Percentiles rank a stretch among this genome's conserved stretches.
Conservation (phyloP, 2,888 invertebrate species). For the Zhuqinia jingwanae region DNA sequence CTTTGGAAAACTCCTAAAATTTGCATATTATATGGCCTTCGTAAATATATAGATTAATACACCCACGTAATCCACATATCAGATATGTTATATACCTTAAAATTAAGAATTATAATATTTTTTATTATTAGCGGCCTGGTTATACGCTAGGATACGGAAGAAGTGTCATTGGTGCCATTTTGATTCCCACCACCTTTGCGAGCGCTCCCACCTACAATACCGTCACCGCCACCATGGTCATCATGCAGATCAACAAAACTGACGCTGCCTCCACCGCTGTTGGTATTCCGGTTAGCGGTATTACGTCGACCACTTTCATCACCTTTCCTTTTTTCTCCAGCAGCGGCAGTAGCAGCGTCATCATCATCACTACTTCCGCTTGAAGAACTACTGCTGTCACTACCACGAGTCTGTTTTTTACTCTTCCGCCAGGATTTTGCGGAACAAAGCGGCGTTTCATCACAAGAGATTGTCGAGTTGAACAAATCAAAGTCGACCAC, state of each 20-base stretch:
- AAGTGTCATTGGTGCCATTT: constrained; percentile 15
- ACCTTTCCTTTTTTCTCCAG: constrained; percentile 18
- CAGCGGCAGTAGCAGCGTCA: background rate
- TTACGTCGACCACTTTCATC: constrained; percentile 19
- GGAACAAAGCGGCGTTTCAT: constrained; percentile 77
- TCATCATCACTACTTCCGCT: constrained; percentile 56
- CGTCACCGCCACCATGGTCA: background rate
- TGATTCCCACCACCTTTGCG: background rate
- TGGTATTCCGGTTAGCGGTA: constrained; percentile 5
- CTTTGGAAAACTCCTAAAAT: no score
- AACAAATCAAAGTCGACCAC: constrained; percentile 77
- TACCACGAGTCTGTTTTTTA: constrained; percentile 11
- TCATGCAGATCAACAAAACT: background rate
- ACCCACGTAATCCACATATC: background rate
- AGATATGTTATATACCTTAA: background rate
- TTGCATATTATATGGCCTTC: no score
- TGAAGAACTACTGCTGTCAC: constrained; percentile 38
- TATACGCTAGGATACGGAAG: constrained; percentile 38
- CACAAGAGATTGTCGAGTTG: constrained; percentile 74
- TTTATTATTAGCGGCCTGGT: background rate
- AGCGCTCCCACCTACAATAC: constrained; percentile 1
- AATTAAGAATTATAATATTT: background rate
- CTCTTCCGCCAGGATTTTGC: constrained; percentile 61
- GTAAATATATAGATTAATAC: background rate
- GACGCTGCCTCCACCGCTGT: background rate